A percentile compares a stretch with the other conserved stretches of the same genome.
Conservation (phyloP, 2,888 invertebrate species). For the Kryphioiulus occultus region DNA sequence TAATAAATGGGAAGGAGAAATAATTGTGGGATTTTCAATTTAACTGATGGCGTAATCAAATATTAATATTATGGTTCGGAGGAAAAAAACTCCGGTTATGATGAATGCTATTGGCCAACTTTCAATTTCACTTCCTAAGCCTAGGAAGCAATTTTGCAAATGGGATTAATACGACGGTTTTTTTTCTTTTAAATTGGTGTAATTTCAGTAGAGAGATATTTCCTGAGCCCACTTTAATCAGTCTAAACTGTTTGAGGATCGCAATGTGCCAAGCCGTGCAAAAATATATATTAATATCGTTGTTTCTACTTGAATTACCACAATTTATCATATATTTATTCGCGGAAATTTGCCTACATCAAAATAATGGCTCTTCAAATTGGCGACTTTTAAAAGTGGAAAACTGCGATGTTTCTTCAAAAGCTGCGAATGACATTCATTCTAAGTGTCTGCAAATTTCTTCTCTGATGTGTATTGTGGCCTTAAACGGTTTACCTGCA, state of each 20-base stretch:
- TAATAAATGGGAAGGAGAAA: conserved; percentile 20
- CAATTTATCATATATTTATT: not conserved
- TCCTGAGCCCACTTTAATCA: not conserved
- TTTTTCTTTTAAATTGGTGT: conserved; percentile 1
- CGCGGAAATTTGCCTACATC: not conserved
- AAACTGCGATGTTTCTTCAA: not conserved
- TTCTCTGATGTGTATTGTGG: too few relatives aligned
- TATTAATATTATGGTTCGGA: conserved; percentile 11
- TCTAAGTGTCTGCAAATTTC: too few relatives aligned
- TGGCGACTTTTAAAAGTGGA: not conserved
- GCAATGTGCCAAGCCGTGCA: not conserved
- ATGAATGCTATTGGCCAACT: conserved; percentile 10
- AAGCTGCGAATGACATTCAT: not conserved
- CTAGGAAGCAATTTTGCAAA: not conserved
- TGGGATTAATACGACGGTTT: not conserved
- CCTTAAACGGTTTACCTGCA: too few relatives aligned
- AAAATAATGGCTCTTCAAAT: not conserved
- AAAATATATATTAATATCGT: not conserved
- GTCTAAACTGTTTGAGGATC: not conserved
- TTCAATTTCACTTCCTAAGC: not conserved
- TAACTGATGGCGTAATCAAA: conserved; percentile 35
- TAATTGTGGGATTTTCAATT: conserved; percentile 35
- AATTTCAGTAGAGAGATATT: not conserved
- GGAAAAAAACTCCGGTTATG: not conserved
- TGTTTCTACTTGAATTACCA: not conserved